Conservation (phyloP, 2,888 invertebrate species). For the Spicauda simplicius region DNA sequence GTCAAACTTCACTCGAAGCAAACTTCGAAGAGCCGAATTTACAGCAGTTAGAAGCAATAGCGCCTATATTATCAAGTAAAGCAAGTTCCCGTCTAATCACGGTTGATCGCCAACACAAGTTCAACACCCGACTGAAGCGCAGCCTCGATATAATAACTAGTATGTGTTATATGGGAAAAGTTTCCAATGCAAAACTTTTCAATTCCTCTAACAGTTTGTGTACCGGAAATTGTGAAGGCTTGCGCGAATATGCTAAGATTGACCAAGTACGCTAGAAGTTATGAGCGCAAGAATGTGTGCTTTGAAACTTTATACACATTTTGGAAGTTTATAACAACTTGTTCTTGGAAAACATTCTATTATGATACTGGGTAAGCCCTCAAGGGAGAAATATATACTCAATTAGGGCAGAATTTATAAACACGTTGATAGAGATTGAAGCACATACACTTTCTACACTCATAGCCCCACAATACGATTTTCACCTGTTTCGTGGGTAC, state of each 20-base stretch:
- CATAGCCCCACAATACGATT: too few relatives aligned
- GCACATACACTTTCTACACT: too few relatives aligned
- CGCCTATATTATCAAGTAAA: conserved; percentile 31
- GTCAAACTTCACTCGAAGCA: conserved; percentile 14
- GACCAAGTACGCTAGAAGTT: conserved; percentile 31
- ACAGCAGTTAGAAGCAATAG: conserved; percentile 25
- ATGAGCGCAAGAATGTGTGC: conserved; percentile 26
- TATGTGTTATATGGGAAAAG: conserved; percentile 35
- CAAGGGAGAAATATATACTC: too few relatives aligned
- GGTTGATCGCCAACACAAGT: conserved; percentile 30
- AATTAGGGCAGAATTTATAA: neutral
- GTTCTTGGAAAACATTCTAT: conserved; percentile 1
- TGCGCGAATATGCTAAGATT: conserved; percentile 32
- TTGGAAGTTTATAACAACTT: conserved; percentile 28
- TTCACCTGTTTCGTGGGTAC: too few relatives aligned
- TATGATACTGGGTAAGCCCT: neutral
- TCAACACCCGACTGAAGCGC: conserved; percentile 20
- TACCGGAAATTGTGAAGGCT: conserved; percentile 36
- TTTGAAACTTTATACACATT: conserved; percentile 29
- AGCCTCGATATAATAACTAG: conserved; percentile 28
- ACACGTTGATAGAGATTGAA: neutral
- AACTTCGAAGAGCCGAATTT: conserved; percentile 27
- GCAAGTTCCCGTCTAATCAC: conserved; percentile 31
- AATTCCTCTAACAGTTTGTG: conserved; percentile 29
- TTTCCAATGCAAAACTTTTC: conserved; percentile 33